Conservation (phyloP, 1,140 invertebrate species). For the Nephotettix cincticeps region DNA sequence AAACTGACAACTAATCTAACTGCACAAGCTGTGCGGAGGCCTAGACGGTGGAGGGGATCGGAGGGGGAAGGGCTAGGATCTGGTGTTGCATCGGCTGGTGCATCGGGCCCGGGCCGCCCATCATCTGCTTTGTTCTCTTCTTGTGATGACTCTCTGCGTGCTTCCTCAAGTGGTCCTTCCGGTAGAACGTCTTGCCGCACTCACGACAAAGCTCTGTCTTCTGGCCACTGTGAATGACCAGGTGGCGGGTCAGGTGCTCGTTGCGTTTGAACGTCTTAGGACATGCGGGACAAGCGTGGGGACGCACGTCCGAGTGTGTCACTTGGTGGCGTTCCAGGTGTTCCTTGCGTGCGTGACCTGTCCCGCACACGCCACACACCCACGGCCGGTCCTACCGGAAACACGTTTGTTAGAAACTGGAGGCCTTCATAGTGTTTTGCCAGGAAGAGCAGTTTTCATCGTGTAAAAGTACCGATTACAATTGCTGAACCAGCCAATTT, state of each 20-base stretch:
- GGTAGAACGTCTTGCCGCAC: slow-evolving; percentile 74
- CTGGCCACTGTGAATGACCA: slow-evolving; percentile 80
- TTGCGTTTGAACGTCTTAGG: slow-evolving; percentile 81
- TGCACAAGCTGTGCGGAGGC: too few species aligned
- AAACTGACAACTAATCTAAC: too few species aligned
- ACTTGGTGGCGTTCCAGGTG: slow-evolving; percentile 41
- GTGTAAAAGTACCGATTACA: too few species aligned
- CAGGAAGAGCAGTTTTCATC: too few species aligned
- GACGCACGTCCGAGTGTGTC: slow-evolving; percentile 40
- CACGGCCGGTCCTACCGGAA: slow-evolving; percentile 31
- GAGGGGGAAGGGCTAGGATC: too few species aligned
- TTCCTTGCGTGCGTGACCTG: slow-evolving; percentile 42
- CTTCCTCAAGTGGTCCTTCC: slow-evolving; percentile 69
- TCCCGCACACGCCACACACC: slow-evolving; percentile 44
- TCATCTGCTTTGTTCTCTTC: slow-evolving; percentile 10
- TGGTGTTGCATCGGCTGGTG: neutral
- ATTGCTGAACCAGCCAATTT: too few species aligned
- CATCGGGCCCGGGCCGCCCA: neutral
- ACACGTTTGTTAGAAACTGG: too few species aligned
- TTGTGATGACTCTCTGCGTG: slow-evolving; percentile 34
- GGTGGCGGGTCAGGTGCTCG: slow-evolving; percentile 78
- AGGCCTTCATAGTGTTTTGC: too few species aligned
- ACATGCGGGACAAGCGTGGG: slow-evolving; percentile 75
- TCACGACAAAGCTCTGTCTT: slow-evolving; percentile 81
- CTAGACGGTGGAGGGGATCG: too few species aligned